Evolutionary conservation across 2,113 vertebrate species (phyloP).

Genomic region (Platichthys flesus): DNA sequence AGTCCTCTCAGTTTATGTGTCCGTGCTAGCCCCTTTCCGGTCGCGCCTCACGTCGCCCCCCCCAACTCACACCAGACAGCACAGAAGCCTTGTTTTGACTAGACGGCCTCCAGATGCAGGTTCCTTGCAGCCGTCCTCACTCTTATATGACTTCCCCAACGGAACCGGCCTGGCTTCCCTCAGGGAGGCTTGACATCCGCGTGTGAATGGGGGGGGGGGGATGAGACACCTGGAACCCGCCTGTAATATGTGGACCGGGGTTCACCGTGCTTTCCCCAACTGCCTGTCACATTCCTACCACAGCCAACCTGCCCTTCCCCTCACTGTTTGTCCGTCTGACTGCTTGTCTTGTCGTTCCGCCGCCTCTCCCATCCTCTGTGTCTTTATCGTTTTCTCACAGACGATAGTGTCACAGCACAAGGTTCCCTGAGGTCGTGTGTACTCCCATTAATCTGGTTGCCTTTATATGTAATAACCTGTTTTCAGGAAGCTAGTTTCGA

Average conservation of each 20-base stretch:
- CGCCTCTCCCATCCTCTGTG: constrained; percentile 25
- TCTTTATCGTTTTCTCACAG: constrained; percentile 7
- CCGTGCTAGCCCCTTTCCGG: constrained; percentile 59
- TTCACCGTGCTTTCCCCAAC: constrained; percentile 64
- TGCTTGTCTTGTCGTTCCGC: constrained; percentile 47
- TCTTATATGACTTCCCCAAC: constrained; percentile 65
- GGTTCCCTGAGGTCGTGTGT: constrained; percentile 4
- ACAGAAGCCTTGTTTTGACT: constrained; percentile 76
- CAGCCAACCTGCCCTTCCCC: constrained; percentile 62
- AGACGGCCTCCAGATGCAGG: constrained; percentile 61
- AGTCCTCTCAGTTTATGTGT: constrained; percentile 55
- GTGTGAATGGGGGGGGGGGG: constrained; percentile 63
- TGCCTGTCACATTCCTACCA: constrained; percentile 73
- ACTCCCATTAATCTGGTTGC: background rate
- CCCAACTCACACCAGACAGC: constrained; percentile 56
- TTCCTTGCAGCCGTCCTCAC: constrained; percentile 39
- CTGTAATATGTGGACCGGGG: constrained; percentile 44
- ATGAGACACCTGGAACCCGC: constrained; percentile 57
- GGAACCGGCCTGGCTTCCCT: constrained; percentile 71
- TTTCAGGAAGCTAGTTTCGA: background rate
- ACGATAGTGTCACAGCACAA: background rate
- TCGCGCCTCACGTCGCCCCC: constrained; percentile 57
- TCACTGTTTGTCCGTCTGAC: constrained; percentile 63
- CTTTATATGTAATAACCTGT: too few species aligned
- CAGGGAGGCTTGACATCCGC: constrained; percentile 68